phyloP scores from a whole-genome alignment of 2,113 vertebrate species.

The Catharus fuscescens region DNA sequence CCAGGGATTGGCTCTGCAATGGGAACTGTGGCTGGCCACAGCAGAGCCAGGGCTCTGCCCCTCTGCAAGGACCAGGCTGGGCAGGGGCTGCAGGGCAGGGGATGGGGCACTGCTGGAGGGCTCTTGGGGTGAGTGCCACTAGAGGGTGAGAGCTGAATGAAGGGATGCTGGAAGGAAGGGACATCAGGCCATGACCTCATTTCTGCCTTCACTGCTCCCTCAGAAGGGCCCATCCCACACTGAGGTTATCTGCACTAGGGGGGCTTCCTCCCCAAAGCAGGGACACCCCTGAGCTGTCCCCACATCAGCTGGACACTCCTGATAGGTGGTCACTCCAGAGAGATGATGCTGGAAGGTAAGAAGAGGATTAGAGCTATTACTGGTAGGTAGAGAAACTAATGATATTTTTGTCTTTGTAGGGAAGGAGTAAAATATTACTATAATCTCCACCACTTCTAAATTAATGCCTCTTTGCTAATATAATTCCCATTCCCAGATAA shows the following conservation, averaged over 20 bases:
- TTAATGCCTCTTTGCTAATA: slow-evolving; percentile 46
- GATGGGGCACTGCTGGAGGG: neutral
- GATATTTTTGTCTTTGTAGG: neutral
- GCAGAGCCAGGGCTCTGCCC: neutral
- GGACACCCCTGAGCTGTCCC: neutral
- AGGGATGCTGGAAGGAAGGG: neutral
- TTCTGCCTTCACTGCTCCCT: neutral
- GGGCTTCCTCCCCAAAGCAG: neutral
- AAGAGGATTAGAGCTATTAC: neutral
- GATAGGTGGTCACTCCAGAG: neutral
- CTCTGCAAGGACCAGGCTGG: neutral
- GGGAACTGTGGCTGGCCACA: neutral
- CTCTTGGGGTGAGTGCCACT: neutral
- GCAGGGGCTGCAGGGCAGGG: neutral
- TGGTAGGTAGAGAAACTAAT: neutral
- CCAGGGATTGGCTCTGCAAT: neutral
- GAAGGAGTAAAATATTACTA: slow-evolving; percentile 25
- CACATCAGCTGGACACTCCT: neutral
- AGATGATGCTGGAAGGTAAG: neutral
- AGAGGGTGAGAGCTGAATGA: neutral
- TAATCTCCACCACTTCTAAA: neutral
- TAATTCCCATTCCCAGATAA: slow-evolving; percentile 37
- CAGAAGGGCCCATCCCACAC: neutral
- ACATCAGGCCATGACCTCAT: neutral
- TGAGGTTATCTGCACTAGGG: neutral